A percentile compares a stretch with the other conserved stretches of the same genome.
These are phyloP conservation scores for Lysandra coridon DNA, from an alignment of 2,888 invertebrate genomes.

Conservation along the genomic window DNA sequence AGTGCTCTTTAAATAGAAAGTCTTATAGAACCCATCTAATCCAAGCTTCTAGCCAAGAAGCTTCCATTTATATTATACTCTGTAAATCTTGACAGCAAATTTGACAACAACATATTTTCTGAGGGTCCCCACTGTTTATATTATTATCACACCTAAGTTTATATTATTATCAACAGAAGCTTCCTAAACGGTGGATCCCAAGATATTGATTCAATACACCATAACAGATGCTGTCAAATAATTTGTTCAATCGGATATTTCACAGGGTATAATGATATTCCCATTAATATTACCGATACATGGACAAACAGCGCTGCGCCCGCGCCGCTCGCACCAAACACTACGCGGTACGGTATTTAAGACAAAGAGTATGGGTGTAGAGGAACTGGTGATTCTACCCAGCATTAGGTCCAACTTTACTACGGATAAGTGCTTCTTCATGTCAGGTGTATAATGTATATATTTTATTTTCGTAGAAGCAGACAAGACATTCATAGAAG, in stretches of 20 bases:
- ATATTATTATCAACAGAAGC: not conserved
- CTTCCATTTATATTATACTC: too few species aligned
- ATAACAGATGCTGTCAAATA: not conserved
- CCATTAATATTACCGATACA: constrained; percentile 37
- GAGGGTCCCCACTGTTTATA: too few species aligned
- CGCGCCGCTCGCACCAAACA: constrained; percentile 47
- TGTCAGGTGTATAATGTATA: too few species aligned
- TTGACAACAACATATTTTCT: too few species aligned
- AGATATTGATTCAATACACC: not conserved
- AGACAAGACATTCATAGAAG: too few species aligned
- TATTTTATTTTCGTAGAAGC: too few species aligned
- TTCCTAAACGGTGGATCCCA: not conserved
- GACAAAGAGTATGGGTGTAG: not conserved
- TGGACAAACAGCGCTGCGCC: constrained; percentile 32
- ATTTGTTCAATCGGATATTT: not conserved
- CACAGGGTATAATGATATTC: constrained; percentile 6
- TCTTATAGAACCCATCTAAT: not conserved
- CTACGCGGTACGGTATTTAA: constrained; percentile 16
- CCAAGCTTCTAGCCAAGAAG: not conserved
- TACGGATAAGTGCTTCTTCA: too few species aligned
- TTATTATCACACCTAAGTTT: too few species aligned
- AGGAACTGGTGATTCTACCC: not conserved
- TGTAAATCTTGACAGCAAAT: too few species aligned
- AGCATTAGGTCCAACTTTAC: not conserved
- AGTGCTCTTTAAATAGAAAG: too few species aligned